These are phyloP conservation scores for Chaetops frenatus DNA, from an alignment of 2,113 vertebrate genomes.

Conservation along the genomic window DNA sequence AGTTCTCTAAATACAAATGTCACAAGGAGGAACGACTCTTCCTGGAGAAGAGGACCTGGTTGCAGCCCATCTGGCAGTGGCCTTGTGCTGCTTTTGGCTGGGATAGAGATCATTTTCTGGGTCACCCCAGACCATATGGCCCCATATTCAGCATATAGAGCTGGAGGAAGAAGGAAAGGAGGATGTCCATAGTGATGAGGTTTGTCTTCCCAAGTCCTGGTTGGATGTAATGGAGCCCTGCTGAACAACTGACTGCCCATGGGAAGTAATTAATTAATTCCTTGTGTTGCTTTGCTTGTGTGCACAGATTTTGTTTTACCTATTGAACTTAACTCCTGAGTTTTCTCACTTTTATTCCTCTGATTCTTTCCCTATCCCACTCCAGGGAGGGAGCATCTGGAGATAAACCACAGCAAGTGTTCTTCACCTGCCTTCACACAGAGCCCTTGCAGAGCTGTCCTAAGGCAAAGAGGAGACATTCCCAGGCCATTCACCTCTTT, in stretches of 20 bases:
- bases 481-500: background rate
- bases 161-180: background rate
- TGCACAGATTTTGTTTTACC: background rate
- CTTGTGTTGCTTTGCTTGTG: background rate
- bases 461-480: background rate
- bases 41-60: background rate
- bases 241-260: background rate
- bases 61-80: background rate
- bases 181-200: background rate
- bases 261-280: background rate
- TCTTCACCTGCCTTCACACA: accelerated
- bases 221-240: background rate
- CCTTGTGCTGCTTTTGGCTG: background rate
- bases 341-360: background rate
- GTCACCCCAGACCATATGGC: background rate
- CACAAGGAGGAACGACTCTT: background rate
- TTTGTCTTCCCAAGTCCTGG: background rate
- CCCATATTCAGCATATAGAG: too few relatives aligned
- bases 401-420: background rate
- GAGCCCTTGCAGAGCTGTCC: background rate
- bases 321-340: background rate
- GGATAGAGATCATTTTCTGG: background rate
- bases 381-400: background rate
- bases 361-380: background rate
- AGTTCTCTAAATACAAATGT: background rate